These are phyloP conservation scores for Rhogogaster chlorosoma DNA, from an alignment of 2,888 invertebrate genomes.

Conservation along the genomic window DNA sequence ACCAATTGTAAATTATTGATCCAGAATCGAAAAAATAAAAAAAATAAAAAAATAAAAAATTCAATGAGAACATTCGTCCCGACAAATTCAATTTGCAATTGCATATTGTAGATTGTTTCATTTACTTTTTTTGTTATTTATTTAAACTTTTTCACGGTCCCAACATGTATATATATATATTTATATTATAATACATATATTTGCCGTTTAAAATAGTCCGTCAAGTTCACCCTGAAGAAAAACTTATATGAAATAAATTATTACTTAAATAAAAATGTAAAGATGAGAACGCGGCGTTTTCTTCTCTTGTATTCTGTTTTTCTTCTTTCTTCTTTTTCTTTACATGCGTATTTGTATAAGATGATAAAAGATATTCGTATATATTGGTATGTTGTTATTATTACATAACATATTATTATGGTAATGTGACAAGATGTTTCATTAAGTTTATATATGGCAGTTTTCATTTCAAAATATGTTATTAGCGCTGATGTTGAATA, in stretches of 20 bases:
- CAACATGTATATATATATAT: background rate
- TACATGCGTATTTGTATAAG: background rate
- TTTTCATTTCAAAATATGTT: slow-evolving; percentile 3
- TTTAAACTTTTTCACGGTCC: background rate
- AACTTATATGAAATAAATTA: slow-evolving; percentile 15
- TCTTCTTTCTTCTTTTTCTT: background rate
- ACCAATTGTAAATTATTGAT: background rate
- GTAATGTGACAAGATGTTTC: slow-evolving; percentile 22
- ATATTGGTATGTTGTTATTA: background rate
- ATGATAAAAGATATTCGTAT: background rate
- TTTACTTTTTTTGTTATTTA: background rate
- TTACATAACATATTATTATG: background rate
- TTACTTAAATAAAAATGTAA: slow-evolving; percentile 18
- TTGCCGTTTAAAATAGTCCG: slow-evolving; percentile 3
- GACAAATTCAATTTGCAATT: background rate
- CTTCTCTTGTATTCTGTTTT: background rate
- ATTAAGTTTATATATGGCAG: slow-evolving; percentile 20
- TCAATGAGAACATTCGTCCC: background rate
- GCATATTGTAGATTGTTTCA: background rate
- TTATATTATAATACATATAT: background rate
- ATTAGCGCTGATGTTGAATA: background rate
- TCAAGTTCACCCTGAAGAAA: background rate
- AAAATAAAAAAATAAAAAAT: background rate
- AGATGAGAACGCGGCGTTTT: background rate
- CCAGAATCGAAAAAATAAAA: no score